phyloP scores from a whole-genome alignment of 2,888 invertebrate species.

The Eucriotettix oculatus region DNA sequence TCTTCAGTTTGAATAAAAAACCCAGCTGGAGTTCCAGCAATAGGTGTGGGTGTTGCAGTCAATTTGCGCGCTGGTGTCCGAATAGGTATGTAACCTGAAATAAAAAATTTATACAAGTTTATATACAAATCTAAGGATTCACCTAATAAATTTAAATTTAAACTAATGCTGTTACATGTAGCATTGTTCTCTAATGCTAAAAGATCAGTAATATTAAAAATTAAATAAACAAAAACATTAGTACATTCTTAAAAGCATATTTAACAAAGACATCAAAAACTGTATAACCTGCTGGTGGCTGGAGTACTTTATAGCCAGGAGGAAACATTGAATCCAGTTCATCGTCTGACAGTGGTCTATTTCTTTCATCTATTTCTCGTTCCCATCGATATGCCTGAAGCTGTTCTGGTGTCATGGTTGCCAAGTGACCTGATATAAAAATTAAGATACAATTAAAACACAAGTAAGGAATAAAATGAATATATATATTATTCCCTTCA shows the following conservation, averaged over 20 bases:
- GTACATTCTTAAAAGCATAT: too few species aligned
- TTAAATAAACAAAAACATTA: too few species aligned
- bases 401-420: slow-evolving; percentile 99
- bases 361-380: slow-evolving; percentile 95
- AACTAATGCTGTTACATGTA: too few species aligned
- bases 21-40: slow-evolving; percentile 79
- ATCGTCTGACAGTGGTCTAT: slow-evolving; percentile 90
- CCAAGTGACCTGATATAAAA: slow-evolving; percentile 47
- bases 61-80: slow-evolving; percentile 95
- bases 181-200: too few species aligned
- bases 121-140: too few species aligned
- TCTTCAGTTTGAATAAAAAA: slow-evolving; percentile 88
- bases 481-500: not conserved
- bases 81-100: slow-evolving; percentile 73
- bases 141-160: too few species aligned
- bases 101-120: not conserved
- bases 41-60: slow-evolving; percentile 95
- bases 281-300: slow-evolving; percentile 68
- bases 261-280: not conserved
- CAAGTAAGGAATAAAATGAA: not conserved
- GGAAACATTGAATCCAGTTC: slow-evolving; percentile 97
- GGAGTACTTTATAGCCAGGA: slow-evolving; percentile 91
- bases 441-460: not conserved
- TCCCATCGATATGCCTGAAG: slow-evolving; percentile 96
- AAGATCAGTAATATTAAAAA: not conserved